Evolutionary conservation across 2,888 invertebrate genomes (phyloP), one percentile per base, ranked within the genome.

Genomic region (Microdon myrmicae): DNA sequence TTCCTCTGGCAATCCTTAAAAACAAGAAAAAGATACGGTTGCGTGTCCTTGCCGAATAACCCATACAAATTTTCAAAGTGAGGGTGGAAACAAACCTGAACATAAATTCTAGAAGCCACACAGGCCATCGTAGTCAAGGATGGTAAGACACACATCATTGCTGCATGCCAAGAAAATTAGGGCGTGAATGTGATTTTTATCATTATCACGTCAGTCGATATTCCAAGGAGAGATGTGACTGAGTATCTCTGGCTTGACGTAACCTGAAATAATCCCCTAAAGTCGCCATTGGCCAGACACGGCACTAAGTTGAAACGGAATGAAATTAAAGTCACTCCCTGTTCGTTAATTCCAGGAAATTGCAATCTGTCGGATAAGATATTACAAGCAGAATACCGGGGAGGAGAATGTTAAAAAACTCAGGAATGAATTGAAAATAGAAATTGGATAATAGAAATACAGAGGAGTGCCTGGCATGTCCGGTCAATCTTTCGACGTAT

Each of bases 181-280:
- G 78, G 78, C 76, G 78, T 78, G 78, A 74, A 76, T 77, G 75
- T 79, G 78, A 78, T 78, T 78, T 78, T 77, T 77, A 77, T 77
- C 77, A 77, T 78, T 74, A 58, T 41, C 58, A 58, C 61, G 45
- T 58, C 17, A 28, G 25, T 22, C 68, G 72, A 39, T 51, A 12
- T n/a, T 17, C 20, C 14, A 1, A 31, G 22, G 10, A 23, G 19
- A 17, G 16, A 41, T 35, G 28, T 41, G 8, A 23, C 31, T 26
- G 56, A 56, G 53, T 48, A 45, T 49, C 41, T 43, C 35, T 20
- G 49, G 45, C 56, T 26, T 32, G 6, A 12, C 26, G 3, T 38
- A 22, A 16, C 28, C 39, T 26, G 54, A 20, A 56, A 31, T 37
- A 44, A 55, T 55, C 66, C 38, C 26, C 31, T 29, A 20, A 41